Evolutionary conservation across 2,888 invertebrate species (phyloP).

Genomic region (Polydrusus pterygomalis): DNA sequence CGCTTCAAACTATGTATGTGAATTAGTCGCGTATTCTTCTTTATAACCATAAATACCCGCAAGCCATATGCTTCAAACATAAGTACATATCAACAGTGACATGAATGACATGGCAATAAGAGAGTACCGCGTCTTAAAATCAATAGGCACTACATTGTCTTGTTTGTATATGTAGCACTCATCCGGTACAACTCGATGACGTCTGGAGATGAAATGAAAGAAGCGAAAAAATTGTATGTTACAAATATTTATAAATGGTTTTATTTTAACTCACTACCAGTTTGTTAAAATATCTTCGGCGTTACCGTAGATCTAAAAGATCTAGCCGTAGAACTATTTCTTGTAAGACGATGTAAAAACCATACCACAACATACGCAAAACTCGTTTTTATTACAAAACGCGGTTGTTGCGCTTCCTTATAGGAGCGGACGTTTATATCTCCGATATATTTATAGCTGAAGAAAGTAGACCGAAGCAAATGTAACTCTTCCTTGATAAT

Average conservation of each 20-base stretch:
- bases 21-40: neutral
- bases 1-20: too few relatives aligned
- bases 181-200: conserved; percentile 37
- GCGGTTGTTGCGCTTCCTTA: conserved; percentile 25
- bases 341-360: conserved; percentile 1
- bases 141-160: conserved; percentile 47
- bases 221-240: conserved; percentile 2
- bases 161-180: conserved; percentile 44
- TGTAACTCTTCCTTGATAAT: conserved; percentile 48
- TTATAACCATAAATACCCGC: conserved; percentile 17
- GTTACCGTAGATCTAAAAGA: neutral
- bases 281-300: neutral
- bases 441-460: conserved; percentile 42
- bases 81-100: conserved; percentile 35
- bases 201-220: conserved; percentile 25
- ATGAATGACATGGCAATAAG: conserved; percentile 46
- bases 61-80: conserved; percentile 44
- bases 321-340: conserved; percentile 1
- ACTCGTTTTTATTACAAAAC: conserved; percentile 23
- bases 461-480: conserved; percentile 52
- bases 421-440: conserved; percentile 34
- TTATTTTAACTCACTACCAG: neutral
- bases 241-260: conserved; percentile 4
- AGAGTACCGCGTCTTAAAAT: conserved; percentile 42
- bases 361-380: conserved; percentile 26